Evolutionary conservation across 2,888 invertebrate genomes (phyloP), one percentile per base, ranked within the genome.

Genomic region (Philhelius pedissequus): DNA sequence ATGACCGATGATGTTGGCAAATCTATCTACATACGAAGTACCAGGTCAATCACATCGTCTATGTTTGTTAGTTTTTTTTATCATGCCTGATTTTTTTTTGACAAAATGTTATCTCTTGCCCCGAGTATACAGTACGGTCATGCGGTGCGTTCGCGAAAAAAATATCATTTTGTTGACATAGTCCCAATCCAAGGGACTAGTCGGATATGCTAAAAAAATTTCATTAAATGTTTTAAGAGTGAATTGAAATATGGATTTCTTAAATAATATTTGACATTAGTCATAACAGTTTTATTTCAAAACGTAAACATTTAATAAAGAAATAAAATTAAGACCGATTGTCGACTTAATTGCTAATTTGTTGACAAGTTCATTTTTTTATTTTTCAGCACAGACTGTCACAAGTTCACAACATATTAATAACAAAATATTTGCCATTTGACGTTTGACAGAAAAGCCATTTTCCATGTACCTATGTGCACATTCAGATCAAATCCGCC

Each of bases 31-130:
- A 60, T 27, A 27, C 27, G 52, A 66, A 64, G 79, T 50, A 68
- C 43, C 79, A 74, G 79, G 79, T 79, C 79, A 79, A 68, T 79
- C 79, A 79, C 79, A 74, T 79, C 79, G 79, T 74, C 79, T 74
- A 66, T 74, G 79, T 79, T 79, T 79, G 74, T 79, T 79, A 74
- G 50, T 50, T 79, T 43, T 79, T 52, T 73, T 58, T 43, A 40
- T 52, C n/a, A 13, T 35, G 40, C 66, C 48, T 66, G 56, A 32
- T 64, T 54, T 15, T 35, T n/a, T 48, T 64, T 43, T 40, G 15
- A 40, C 15, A 30, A 62, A 32, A 32, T 45, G 52, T 48, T 52
- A 30, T 20, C 20, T 15, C 18, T 22, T 20, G 20, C 5, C 3
- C 27, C 15, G 45, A 22, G 22, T 20, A n/a, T n/a, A 27, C 50